Conservation (phyloP, 2,113 vertebrate genomes). For the Oplegnathus fasciatus region DNA sequence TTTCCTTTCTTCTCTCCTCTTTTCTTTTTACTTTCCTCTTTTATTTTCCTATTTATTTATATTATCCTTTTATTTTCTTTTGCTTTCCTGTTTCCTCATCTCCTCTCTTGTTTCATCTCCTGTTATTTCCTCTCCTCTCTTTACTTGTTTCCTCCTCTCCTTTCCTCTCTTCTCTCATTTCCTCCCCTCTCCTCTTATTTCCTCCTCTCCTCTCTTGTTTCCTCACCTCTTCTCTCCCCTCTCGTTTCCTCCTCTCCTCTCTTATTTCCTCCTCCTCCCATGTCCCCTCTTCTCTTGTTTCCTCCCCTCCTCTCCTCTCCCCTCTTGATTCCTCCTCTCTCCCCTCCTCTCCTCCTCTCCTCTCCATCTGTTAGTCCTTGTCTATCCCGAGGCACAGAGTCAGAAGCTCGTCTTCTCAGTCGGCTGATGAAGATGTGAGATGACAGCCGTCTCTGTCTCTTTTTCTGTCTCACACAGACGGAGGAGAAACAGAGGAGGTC, state of each 20-base stretch:
- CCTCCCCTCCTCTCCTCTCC: background rate
- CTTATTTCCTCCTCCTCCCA: background rate
- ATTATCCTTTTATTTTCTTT: too few species aligned
- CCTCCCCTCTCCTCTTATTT: background rate
- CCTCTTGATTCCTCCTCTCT: background rate
- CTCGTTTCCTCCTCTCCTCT: background rate
- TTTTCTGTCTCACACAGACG: constrained; percentile 8
- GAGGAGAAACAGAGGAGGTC: constrained; percentile 70
- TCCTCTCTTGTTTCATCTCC: background rate
- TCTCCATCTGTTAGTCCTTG: constrained; percentile 72
- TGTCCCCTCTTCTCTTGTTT: too few species aligned
- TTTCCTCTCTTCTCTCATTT: background rate
- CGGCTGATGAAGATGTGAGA: constrained; percentile 54
- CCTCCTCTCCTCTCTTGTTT: background rate
- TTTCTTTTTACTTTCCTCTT: background rate
- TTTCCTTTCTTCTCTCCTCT: background rate
- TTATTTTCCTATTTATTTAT: too few species aligned
- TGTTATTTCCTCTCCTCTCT: background rate
- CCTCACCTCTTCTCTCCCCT: background rate
- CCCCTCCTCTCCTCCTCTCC: constrained; percentile 7
- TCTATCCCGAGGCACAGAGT: constrained; percentile 71
- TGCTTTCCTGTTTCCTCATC: constrained; percentile 21
- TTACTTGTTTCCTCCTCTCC: too few species aligned
- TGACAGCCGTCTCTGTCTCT: constrained; percentile 55
- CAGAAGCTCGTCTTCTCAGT: constrained; percentile 43